Base-by-base conservation (phyloP, 2,888 invertebrate species). In the Sicus ferrugineus region DNA sequence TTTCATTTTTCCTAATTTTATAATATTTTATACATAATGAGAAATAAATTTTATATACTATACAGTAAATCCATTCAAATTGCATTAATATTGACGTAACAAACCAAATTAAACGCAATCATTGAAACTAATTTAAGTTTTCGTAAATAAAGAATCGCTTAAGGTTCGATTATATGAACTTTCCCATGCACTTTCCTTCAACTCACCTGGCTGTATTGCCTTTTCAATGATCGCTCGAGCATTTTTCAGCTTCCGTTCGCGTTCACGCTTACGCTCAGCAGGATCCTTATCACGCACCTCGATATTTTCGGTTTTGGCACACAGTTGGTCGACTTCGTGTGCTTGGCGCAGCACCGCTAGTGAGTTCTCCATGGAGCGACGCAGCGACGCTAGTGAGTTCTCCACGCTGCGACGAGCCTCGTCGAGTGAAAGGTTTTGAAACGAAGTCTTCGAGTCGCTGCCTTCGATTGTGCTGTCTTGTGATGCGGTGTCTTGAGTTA, bases 211-310 rank as follows among this genome's bases (percentile, higher is more conserved):
- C 73, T 84, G 85, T 79, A 92, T 90, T 76, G 91, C 92, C 81
- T 90, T 89, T 73, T 91, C 90, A 74, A 92, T 92, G 77, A 92
- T 91, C 80, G 90, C 90, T 67, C 92, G 88, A 1, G 92, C 92
- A 76, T 90, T 91, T 80, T 90, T 89, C 83, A 84, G 88, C 87
- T 88, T 87, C 76, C 86, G 86, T 76, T 87, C 86, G 59, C 89
- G 86, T 82, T 87, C 86, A 77, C 82, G n/a, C n/a, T n/a, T n/a
- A 87, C 81, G 76, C 71, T 14, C 71, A 83, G 75, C 73, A 3
- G 69, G 56, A 48, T 59, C 65, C 16, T 72, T 71, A 50, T 83
- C 83, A 64, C 78, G 82, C 16, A 85, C 80, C 19, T 77, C 83
- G 69, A 86, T 81, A 59, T 76, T 83, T 72, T 85, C 84, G 0